These are phyloP conservation scores for Brachylomia viminalis DNA, from an alignment of 2,888 invertebrate genomes.

Conservation along the genomic window DNA sequence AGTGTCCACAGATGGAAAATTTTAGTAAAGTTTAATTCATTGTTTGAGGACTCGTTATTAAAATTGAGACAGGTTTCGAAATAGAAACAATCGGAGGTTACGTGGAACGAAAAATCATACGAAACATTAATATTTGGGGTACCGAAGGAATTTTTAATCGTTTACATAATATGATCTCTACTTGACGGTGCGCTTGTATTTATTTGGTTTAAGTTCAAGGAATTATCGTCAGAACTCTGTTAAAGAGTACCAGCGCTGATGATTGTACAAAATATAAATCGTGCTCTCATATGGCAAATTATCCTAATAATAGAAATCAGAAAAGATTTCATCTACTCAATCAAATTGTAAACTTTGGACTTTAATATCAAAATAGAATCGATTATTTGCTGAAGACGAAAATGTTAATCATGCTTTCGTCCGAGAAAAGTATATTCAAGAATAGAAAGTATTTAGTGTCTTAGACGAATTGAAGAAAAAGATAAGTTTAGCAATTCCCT, in stretches of 20 bases:
- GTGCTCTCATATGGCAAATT: not conserved
- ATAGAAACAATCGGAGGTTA: not conserved
- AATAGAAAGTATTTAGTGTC: not conserved
- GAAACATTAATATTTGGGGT: not conserved
- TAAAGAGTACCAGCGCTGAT: not conserved
- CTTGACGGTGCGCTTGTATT: not conserved
- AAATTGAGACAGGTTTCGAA: not conserved
- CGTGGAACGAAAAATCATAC: not conserved
- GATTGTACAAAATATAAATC: not conserved
- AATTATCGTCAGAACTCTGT: not conserved
- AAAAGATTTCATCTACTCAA: not conserved
- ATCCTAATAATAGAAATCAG: too few relatives aligned
- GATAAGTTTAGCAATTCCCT: not conserved
- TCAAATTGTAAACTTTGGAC: not conserved
- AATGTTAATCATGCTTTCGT: too few relatives aligned
- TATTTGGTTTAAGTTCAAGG: not conserved
- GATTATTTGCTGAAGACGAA: not conserved
- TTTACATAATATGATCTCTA: not conserved
- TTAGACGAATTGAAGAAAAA: not conserved
- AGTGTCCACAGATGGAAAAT: slow-evolving; percentile 48
- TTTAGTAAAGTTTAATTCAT: slow-evolving; percentile 22
- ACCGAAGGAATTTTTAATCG: not conserved
- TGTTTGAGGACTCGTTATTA: not conserved
- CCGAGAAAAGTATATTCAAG: not conserved
- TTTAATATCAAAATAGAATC: not conserved